These are phyloP conservation scores for Apamea epomidion DNA, from an alignment of 2,888 invertebrate species.

Conservation along the genomic window DNA sequence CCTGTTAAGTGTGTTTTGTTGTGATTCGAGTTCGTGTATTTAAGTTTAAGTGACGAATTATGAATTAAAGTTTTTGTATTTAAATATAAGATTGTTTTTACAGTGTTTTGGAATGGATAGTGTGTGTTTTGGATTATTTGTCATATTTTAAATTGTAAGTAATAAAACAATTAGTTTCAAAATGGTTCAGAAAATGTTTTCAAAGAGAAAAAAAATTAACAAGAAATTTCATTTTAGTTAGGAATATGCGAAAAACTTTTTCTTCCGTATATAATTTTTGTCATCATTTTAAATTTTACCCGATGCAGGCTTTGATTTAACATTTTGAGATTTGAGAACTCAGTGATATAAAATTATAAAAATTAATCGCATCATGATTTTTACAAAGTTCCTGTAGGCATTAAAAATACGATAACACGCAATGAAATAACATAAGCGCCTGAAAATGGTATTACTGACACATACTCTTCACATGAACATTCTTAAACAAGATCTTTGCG, in stretches of 20 bases:
- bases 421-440: neutral
- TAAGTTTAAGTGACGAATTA: conserved; percentile 63
- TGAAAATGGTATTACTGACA: conserved; percentile 57
- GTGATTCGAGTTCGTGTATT: conserved; percentile 60
- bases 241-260: neutral
- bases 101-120: conserved; percentile 48
- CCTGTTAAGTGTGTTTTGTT: conserved; percentile 61
- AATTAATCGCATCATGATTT: neutral
- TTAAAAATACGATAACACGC: neutral
- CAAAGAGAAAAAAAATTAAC: neutral
- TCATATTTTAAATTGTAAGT: conserved; percentile 45
- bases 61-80: conserved; percentile 58
- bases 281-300: neutral
- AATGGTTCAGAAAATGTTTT: neutral
- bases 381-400: neutral
- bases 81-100: conserved; percentile 23
- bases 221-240: neutral
- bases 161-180: neutral
- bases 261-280: neutral
- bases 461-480: conserved; percentile 68
- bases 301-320: neutral
- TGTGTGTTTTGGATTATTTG: conserved; percentile 58
- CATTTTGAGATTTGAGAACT: too few species aligned
- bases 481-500: conserved; percentile 82
- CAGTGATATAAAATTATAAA: too few species aligned